Evolutionary conservation across 2,888 invertebrate genomes (phyloP).

Genomic region (Hesperia comma): DNA sequence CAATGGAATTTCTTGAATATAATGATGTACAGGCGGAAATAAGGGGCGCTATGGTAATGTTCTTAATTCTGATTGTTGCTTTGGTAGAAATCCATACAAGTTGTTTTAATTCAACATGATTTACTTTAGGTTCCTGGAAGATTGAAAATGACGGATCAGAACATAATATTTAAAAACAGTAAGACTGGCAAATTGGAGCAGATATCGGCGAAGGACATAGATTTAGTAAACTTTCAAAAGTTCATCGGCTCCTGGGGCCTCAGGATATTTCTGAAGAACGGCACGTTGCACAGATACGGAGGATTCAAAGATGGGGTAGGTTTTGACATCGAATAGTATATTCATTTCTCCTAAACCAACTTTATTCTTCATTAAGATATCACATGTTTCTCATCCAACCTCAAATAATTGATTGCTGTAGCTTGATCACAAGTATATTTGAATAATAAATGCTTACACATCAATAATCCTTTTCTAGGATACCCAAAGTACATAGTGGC

Average conservation of each 20-base stretch:
- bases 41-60: conserved; percentile 92
- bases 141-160: conserved; percentile 95
- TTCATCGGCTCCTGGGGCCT: conserved; percentile 96
- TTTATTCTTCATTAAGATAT: too few relatives aligned
- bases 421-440: too few relatives aligned
- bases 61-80: conserved; percentile 14
- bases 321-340: background rate
- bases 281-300: conserved; percentile 94
- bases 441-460: too few relatives aligned
- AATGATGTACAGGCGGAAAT: conserved; percentile 92
- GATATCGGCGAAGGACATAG: conserved; percentile 92
- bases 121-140: conserved; percentile 91
- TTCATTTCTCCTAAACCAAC: too few relatives aligned
- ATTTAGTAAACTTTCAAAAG: conserved; percentile 95
- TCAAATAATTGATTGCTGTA: too few relatives aligned
- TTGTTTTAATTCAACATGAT: background rate
- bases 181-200: conserved; percentile 99
- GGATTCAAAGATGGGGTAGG: conserved; percentile 95
- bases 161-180: conserved; percentile 96
- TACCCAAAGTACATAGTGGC: too few relatives aligned
- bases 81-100: background rate
- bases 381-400: too few relatives aligned
- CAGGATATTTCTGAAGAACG: conserved; percentile 94
- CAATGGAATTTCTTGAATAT: conserved; percentile 94
- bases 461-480: too few relatives aligned